These are phyloP conservation scores for Thunnus albacares DNA, from an alignment of 2,797 vertebrate genomes.

Conservation along the genomic window DNA sequence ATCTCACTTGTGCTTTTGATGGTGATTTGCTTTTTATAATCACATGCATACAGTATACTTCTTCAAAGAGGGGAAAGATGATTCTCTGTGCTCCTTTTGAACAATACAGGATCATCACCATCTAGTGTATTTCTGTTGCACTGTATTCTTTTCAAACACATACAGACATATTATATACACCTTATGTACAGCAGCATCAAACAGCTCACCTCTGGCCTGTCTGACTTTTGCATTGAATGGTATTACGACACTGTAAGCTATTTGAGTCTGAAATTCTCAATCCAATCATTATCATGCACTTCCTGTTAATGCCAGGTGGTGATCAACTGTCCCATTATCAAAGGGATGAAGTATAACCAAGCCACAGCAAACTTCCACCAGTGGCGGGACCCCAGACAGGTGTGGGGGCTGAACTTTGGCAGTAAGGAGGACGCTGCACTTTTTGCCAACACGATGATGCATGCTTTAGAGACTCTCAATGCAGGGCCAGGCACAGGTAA, in stretches of 20 bases:
- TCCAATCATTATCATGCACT: neutral
- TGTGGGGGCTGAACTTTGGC: slow-evolving; percentile 93
- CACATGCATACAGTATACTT: neutral
- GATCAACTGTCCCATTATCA: slow-evolving; percentile 90
- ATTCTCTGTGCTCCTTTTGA: neutral
- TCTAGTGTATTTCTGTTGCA: neutral
- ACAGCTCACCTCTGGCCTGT: neutral
- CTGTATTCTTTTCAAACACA: neutral
- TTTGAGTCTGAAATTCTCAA: neutral
- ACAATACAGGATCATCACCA: neutral
- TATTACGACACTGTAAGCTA: neutral
- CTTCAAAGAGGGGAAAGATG: neutral
- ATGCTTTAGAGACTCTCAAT: slow-evolving; percentile 73
- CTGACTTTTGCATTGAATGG: neutral
- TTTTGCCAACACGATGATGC: slow-evolving; percentile 82
- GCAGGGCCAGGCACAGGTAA: slow-evolving; percentile 62
- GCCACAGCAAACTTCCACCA: slow-evolving; percentile 93
- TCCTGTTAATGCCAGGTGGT: slow-evolving; percentile 85
- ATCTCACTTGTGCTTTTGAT: neutral
- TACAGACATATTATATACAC: neutral
- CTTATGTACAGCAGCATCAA: neutral
- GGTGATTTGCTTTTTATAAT: neutral
- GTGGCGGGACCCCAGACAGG: slow-evolving; percentile 90
- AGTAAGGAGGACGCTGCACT: slow-evolving; percentile 88
- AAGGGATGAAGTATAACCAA: slow-evolving; percentile 92